A percentile compares a stretch with the other conserved stretches of the same genome.
phyloP scores from a whole-genome alignment of 2,888 invertebrate genomes.

The Habrosyne pyritoides region DNA sequence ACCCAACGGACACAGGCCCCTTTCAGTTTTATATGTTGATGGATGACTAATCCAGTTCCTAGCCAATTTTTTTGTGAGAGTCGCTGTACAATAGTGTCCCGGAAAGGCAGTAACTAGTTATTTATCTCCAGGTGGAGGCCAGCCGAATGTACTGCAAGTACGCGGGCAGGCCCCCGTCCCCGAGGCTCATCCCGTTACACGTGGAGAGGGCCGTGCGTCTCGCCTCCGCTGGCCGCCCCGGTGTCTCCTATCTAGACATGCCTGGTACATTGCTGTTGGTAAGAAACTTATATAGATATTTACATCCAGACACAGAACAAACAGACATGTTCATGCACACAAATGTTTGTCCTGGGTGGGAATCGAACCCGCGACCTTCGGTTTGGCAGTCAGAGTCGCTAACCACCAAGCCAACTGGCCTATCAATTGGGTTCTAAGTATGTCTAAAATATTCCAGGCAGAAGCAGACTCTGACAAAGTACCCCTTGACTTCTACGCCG shows the following conservation, averaged over 20 bases:
- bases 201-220: conserved; percentile 96
- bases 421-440: too few relatives aligned
- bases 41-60: too few relatives aligned
- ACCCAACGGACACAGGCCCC: too few relatives aligned
- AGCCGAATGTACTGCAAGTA: conserved; percentile 96
- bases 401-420: too few relatives aligned
- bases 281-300: conserved; percentile 20
- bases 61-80: too few relatives aligned
- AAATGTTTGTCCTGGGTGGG: too few relatives aligned
- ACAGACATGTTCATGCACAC: too few relatives aligned
- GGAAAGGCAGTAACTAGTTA: background rate
- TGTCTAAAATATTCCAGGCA: conserved; percentile 43
- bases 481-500: conserved; percentile 71
- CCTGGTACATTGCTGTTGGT: conserved; percentile 92
- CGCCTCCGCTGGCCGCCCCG: conserved; percentile 94
- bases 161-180: conserved; percentile 92
- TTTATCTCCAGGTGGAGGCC: conserved; percentile 85
- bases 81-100: too few relatives aligned
- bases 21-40: too few relatives aligned
- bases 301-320: background rate
- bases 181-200: conserved; percentile 92
- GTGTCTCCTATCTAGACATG: conserved; percentile 95
- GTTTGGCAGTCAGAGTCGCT: too few relatives aligned
- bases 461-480: conserved; percentile 72
- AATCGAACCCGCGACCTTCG: too few relatives aligned